Base-by-base conservation (phyloP, 35 echinoderm and acorn worm genomes). In the Patiria miniata region DNA sequence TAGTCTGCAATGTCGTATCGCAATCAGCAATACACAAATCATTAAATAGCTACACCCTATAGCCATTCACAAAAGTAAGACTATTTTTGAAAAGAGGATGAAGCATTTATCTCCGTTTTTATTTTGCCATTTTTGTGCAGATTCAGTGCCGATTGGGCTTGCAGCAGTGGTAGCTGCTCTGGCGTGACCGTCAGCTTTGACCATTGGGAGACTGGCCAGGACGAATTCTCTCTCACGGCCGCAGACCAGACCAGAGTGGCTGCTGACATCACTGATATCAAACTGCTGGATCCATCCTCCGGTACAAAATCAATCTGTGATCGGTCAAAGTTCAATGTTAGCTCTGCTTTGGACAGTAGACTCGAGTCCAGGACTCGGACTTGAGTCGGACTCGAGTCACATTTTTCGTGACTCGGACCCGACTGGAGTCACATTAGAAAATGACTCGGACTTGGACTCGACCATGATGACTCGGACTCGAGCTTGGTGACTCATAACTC, bases 211-310 rank as follows among this genome's bases (percentile, higher is more conserved):
- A 76, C 81, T 14, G 56, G 44, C 15, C 47, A 81, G 26, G 94
- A 96, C 38, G 30, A 85, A 1, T 89, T 39, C 40, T 96, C 94
- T n/a, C 23, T 39, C 0, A 86, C 90, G 7, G 86, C 22, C 5
- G 94, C 92, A 55, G 94, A 96, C 44, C 61, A 57, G 39, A 51
- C 76, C 36, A 89, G 65, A 50, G 58, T 90, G 22, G 90, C 86
- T 9, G 56, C 89, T 15, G 57, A 87, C 18, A 91, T 96, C 54
- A 28, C 91, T 18, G 86, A 87, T 29, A 86, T 96, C 15, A 77
- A 86, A 56, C 81, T 96, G 6, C 44, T 68, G 36, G 87, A 96
- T 69, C 94, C 94, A 38, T 83, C 81, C n/a, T 89, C 93, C 17
- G 83, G 93, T 94, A 83, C 40, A 80, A 9, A 34, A 47, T n/a